Evolutionary conservation across 1,140 invertebrate species (phyloP).

Genomic region (Lasioglossum albipes): DNA sequence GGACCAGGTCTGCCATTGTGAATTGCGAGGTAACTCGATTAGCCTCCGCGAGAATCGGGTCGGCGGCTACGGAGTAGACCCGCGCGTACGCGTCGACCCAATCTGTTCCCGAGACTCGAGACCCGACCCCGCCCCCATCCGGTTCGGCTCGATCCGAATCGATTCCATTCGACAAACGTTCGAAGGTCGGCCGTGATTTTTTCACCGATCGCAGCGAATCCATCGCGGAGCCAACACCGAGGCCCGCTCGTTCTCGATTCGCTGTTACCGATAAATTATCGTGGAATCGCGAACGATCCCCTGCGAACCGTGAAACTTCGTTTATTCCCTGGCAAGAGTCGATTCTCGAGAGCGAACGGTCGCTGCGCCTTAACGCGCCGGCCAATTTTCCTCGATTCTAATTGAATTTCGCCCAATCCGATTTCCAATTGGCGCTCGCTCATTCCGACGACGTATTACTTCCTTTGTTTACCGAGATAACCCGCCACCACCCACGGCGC

Average conservation of each 20-base stretch:
- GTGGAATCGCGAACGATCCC: neutral
- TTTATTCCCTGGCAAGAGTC: slow-evolving; percentile 3
- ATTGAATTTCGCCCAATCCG: slow-evolving; percentile 77
- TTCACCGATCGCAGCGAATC: too few relatives aligned
- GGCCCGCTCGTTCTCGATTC: neutral
- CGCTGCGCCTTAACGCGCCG: slow-evolving; percentile 46
- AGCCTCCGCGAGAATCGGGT: slow-evolving; percentile 40
- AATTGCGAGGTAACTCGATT: slow-evolving; percentile 66
- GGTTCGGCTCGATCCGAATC: neutral
- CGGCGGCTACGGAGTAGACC: neutral
- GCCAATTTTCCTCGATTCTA: slow-evolving; percentile 73
- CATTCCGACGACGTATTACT: slow-evolving; percentile 44
- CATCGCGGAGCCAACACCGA: too few relatives aligned
- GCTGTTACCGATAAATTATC: neutral
- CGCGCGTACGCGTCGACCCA: too few relatives aligned
- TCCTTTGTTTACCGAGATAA: slow-evolving; percentile 56
- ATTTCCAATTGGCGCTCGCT: slow-evolving; percentile 64
- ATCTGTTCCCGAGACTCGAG: too few relatives aligned
- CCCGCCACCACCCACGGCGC: neutral
- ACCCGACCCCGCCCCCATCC: neutral
- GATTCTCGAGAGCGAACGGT: neutral
- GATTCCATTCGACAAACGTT: neutral
- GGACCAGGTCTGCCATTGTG: slow-evolving; percentile 47
- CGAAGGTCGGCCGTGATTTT: too few relatives aligned
- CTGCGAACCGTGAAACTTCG: slow-evolving; percentile 13